Percentiles rank a stretch among this genome's conserved stretches.
phyloP scores from a whole-genome alignment of 2,888 invertebrate species.

The Keiferia lycopersicella region DNA sequence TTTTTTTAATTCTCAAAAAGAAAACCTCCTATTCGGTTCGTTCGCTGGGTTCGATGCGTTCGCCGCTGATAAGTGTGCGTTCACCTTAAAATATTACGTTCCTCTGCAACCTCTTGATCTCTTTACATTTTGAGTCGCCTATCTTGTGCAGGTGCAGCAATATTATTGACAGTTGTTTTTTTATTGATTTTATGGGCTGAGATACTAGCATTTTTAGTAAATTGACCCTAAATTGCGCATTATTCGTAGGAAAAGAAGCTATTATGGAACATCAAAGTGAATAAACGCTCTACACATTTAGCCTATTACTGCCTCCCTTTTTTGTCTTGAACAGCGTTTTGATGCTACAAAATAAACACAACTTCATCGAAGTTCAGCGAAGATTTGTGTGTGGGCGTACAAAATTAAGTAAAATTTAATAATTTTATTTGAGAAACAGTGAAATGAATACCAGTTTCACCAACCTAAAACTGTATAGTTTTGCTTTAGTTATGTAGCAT shows the following conservation, averaged over 20 bases:
- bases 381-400: slow-evolving; percentile 41
- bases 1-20: no score
- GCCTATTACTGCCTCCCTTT: neutral
- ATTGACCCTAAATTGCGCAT: neutral
- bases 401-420: slow-evolving; percentile 33
- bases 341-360: neutral
- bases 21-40: no score
- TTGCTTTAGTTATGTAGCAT: neutral
- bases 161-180: slow-evolving; percentile 8
- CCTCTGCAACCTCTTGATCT: no score
- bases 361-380: slow-evolving; percentile 11
- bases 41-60: no score
- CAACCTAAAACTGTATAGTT: neutral
- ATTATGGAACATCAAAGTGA: neutral
- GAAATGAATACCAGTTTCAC: slow-evolving; percentile 2
- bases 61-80: no score
- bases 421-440: neutral
- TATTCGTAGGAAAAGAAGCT: neutral
- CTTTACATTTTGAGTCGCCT: no score
- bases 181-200: neutral
- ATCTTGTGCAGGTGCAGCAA: no score
- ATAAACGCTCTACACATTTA: neutral
- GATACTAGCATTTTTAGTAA: neutral
- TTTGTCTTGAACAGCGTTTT: neutral
- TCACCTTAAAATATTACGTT: no score